Evolutionary conservation across 1,140 invertebrate species (phyloP).

Genomic region (Homalodisca vitripennis): DNA sequence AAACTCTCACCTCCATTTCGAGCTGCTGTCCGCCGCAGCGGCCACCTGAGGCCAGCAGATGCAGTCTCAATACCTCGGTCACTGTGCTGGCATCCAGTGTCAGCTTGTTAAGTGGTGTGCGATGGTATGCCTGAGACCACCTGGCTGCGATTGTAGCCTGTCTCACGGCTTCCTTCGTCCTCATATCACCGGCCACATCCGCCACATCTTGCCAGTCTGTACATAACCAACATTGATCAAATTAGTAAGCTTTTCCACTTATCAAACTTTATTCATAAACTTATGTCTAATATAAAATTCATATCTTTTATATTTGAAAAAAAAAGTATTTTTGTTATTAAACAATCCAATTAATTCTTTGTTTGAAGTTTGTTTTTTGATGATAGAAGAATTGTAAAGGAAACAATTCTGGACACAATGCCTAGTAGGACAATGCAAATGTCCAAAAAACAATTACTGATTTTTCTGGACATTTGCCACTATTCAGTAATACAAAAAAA

Average conservation of each 20-base stretch:
- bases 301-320: too few relatives aligned
- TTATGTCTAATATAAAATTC: too few relatives aligned
- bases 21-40: conserved; percentile 61
- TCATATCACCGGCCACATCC: conserved; percentile 48
- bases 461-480: too few relatives aligned
- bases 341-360: too few relatives aligned
- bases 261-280: too few relatives aligned
- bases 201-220: conserved; percentile 24
- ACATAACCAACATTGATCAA: background rate
- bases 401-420: too few relatives aligned
- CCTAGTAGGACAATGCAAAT: too few relatives aligned
- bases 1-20: conserved; percentile 71
- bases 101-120: conserved; percentile 69
- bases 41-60: conserved; percentile 86
- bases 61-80: conserved; percentile 85
- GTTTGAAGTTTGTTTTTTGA: too few relatives aligned
- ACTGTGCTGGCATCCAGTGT: conserved; percentile 82
- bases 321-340: too few relatives aligned
- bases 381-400: too few relatives aligned
- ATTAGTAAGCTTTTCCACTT: background rate
- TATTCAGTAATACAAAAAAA: too few relatives aligned
- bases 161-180: conserved; percentile 58
- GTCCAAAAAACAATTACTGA: too few relatives aligned
- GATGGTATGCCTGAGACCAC: conserved; percentile 67
- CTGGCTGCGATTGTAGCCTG: conserved; percentile 64